Percentiles rank a stretch among this genome's conserved stretches.
These are phyloP conservation scores for Pithys albifrons DNA, from an alignment of 2,113 vertebrate species.

Conservation along the genomic window DNA sequence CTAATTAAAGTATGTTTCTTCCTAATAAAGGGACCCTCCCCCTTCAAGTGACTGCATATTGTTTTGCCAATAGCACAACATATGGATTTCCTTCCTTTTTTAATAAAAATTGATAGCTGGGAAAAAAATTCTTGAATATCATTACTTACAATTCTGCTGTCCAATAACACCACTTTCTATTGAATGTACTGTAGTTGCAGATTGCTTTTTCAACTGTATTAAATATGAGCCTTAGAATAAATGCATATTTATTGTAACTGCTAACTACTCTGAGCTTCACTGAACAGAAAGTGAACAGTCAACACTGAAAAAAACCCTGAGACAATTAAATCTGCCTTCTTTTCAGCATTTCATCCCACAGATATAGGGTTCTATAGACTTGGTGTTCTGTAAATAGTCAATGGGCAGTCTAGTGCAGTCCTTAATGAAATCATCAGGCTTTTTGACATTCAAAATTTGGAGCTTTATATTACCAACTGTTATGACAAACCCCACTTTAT, in stretches of 20 bases:
- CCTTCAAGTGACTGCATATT: background rate
- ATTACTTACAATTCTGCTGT: background rate
- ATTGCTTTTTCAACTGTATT: background rate
- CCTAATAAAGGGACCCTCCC: conserved; percentile 56
- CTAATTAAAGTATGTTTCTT: conserved; percentile 73
- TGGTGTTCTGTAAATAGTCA: background rate
- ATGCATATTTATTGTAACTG: conserved; percentile 64
- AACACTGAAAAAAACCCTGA: conserved; percentile 1
- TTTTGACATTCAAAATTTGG: background rate
- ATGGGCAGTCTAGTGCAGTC: background rate
- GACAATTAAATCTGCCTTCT: background rate
- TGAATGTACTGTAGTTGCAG: background rate
- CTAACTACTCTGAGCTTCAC: conserved; percentile 47
- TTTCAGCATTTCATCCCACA: conserved; percentile 8
- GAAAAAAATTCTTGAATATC: background rate
- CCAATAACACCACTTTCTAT: background rate
- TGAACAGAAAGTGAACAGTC: conserved; percentile 33
- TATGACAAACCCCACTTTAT: background rate
- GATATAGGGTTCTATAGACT: background rate
- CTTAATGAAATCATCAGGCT: background rate
- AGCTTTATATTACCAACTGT: background rate
- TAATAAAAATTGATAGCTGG: background rate
- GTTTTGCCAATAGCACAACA: conserved; percentile 35
- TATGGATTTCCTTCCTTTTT: background rate
- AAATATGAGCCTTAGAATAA: conserved; percentile 46